Evolutionary conservation across 2,888 invertebrate genomes (phyloP).

Genomic region (Zygothrica quintamaculata): DNA sequence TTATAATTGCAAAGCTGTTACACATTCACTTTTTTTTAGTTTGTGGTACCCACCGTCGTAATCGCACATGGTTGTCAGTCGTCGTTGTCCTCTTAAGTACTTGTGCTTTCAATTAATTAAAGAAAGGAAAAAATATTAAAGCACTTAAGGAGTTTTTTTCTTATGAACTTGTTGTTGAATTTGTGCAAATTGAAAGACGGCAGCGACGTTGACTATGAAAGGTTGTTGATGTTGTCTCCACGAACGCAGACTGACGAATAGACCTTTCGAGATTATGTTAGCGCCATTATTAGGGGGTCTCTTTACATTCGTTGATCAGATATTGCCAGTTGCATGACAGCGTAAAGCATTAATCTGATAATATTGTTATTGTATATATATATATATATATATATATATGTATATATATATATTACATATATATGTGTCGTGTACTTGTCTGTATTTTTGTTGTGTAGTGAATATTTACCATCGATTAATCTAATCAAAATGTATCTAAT

Average conservation of each 20-base stretch:
- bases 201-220: constrained; percentile 19
- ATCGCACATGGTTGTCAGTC: constrained; percentile 40
- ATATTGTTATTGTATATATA: too few relatives aligned
- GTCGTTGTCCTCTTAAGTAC: constrained; percentile 17
- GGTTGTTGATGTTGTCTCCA: constrained; percentile 36
- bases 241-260: constrained; percentile 35
- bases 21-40: constrained; percentile 30
- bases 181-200: constrained; percentile 21
- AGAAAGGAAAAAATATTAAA: constrained; percentile 9
- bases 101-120: constrained; percentile 18
- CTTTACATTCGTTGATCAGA: not conserved
- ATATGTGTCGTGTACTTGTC: not conserved
- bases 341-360: not conserved
- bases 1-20: constrained; percentile 15
- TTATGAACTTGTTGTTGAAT: constrained; percentile 38
- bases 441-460: too few relatives aligned
- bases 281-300: constrained; percentile 27
- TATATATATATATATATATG: too few relatives aligned
- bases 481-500: not conserved
- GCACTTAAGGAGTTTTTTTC: constrained; percentile 18
- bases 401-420: not conserved
- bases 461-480: too few relatives aligned
- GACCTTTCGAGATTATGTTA: not conserved
- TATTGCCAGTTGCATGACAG: not conserved
- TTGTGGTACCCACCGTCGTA: constrained; percentile 45